These are phyloP conservation scores for Spea multiplicata DNA, from an alignment of 2,113 vertebrate genomes.

Conservation along the genomic window DNA sequence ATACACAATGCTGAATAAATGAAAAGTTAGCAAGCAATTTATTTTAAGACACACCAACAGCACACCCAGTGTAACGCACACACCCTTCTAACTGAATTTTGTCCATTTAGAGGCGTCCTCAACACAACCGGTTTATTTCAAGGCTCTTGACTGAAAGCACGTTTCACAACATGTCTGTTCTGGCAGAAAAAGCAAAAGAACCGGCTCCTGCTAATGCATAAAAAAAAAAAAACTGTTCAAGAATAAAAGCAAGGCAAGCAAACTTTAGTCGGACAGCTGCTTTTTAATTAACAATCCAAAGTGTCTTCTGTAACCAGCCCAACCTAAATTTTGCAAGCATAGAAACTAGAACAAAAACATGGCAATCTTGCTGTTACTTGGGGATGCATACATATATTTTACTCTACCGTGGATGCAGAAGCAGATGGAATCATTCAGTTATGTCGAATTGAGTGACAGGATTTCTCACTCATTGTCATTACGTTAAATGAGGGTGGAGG, in stretches of 20 bases:
- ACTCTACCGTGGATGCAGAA: background rate
- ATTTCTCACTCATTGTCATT: constrained; percentile 26
- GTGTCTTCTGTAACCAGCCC: constrained; percentile 39
- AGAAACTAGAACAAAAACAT: constrained; percentile 11
- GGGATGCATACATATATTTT: background rate
- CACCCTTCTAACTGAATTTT: constrained; percentile 6
- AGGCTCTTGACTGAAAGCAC: constrained; percentile 12
- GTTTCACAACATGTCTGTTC: constrained; percentile 39
- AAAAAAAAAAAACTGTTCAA: background rate
- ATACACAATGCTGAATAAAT: background rate
- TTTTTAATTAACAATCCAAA: constrained; percentile 39
- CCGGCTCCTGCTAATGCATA: constrained; percentile 54
- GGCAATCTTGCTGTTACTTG: constrained; percentile 4
- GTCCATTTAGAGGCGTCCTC: background rate
- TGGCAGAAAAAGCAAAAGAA: constrained; percentile 64
- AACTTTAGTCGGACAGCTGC: constrained; percentile 28
- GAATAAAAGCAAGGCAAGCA: constrained; percentile 21
- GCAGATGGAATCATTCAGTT: constrained; percentile 29
- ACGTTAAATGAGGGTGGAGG: background rate
- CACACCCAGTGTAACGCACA: background rate
- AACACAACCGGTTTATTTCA: background rate
- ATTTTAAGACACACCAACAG: background rate
- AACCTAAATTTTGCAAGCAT: background rate
- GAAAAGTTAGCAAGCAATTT: background rate
- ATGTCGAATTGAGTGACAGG: constrained; percentile 10